Percentiles rank a stretch among this genome's conserved stretches.
These are phyloP conservation scores for Gallinago stenura DNA, from an alignment of 2,797 vertebrate genomes.

Conservation along the genomic window DNA sequence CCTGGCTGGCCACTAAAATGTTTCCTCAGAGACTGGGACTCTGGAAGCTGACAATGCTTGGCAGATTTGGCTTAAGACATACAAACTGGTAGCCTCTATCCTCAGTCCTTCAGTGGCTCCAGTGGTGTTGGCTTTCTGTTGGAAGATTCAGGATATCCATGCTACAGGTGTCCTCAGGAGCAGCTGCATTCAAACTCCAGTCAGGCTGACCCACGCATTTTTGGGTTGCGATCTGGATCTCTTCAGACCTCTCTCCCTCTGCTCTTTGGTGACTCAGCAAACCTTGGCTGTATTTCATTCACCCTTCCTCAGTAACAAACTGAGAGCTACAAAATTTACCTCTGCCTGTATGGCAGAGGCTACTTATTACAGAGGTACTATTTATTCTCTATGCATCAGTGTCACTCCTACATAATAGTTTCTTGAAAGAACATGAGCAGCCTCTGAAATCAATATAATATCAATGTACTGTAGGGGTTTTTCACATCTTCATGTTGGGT, in stretches of 20 bases:
- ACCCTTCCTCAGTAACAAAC: background rate
- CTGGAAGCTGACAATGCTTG: background rate
- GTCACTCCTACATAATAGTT: background rate
- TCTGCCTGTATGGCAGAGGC: background rate
- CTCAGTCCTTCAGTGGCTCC: background rate
- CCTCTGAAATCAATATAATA: background rate
- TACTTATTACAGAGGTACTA: background rate
- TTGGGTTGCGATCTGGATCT: background rate
- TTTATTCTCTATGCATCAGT: background rate
- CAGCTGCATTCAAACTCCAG: background rate
- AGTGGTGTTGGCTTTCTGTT: background rate
- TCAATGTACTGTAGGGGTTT: background rate
- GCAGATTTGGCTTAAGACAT: background rate
- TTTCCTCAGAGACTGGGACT: background rate
- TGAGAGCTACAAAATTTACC: background rate
- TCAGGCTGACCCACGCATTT: background rate
- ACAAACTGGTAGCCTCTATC: background rate
- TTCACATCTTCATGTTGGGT: background rate
- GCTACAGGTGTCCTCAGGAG: background rate
- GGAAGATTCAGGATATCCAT: background rate
- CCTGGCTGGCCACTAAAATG: background rate
- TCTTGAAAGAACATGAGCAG: background rate
- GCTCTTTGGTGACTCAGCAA: background rate
- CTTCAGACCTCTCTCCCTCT: background rate
- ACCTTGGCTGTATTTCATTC: background rate